These are phyloP conservation scores for Drosophila burlai DNA, from an alignment of 1,140 invertebrate species.

Conservation along the genomic window DNA sequence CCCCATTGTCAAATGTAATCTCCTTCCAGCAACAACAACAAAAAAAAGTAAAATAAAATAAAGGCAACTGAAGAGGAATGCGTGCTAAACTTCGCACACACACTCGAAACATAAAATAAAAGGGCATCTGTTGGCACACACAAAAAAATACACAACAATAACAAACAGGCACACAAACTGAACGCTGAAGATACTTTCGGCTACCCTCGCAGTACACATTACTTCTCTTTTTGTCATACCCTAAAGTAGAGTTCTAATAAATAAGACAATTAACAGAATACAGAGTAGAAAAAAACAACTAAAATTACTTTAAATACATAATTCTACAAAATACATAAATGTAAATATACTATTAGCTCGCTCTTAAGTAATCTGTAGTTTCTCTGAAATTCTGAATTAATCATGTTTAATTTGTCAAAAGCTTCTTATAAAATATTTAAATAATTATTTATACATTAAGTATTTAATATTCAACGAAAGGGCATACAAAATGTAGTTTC, in stretches of 20 bases:
- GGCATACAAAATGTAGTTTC: neutral
- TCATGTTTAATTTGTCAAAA: neutral
- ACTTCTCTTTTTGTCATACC: conserved; percentile 7
- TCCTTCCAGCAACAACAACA: conserved; percentile 18
- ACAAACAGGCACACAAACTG: conserved; percentile 48
- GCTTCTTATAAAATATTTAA: neutral
- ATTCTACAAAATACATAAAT: neutral
- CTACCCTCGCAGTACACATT: conserved; percentile 58
- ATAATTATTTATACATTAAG: neutral
- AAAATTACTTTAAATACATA: conserved; percentile 8
- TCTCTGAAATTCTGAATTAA: neutral
- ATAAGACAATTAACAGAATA: conserved; percentile 10
- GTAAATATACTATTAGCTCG: neutral
- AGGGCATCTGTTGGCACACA: conserved; percentile 63
- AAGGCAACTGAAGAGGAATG: conserved; percentile 23
- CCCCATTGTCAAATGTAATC: conserved; percentile 68
- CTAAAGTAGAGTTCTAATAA: neutral
- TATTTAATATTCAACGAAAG: conserved; percentile 1
- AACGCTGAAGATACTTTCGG: conserved; percentile 62
- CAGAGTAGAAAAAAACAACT: neutral
- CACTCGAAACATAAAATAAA: conserved; percentile 48
- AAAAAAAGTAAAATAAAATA: conserved; percentile 11
- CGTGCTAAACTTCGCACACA: conserved; percentile 52
- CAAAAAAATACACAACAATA: conserved; percentile 42
- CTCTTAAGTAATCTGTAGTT: neutral